Evolutionary conservation across 2,797 vertebrate genomes (phyloP).

Genomic region (Squalus acanthias): DNA sequence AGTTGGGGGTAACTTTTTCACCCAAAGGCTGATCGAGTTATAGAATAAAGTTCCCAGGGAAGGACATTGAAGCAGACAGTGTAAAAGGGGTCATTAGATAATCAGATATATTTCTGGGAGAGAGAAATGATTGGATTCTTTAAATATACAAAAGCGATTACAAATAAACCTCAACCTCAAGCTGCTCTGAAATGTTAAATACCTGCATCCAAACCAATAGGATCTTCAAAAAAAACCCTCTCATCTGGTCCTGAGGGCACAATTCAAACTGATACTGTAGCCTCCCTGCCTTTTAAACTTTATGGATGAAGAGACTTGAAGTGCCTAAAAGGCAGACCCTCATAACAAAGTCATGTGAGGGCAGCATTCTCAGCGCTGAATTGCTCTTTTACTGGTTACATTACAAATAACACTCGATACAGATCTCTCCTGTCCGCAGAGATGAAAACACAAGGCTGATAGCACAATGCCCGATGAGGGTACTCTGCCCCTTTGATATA

Average conservation of each 20-base stretch:
- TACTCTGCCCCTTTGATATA: slow-evolving; percentile 26
- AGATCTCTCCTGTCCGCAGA: not conserved
- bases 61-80: not conserved
- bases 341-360: slow-evolving; percentile 32
- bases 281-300: slow-evolving; percentile 30
- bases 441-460: slow-evolving; percentile 26
- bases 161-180: slow-evolving; percentile 8
- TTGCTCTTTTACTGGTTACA: slow-evolving; percentile 35
- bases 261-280: slow-evolving; percentile 24
- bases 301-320: slow-evolving; percentile 17
- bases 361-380: not conserved
- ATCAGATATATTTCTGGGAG: not conserved
- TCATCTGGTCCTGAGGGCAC: slow-evolving; percentile 10
- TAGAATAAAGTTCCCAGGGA: not conserved
- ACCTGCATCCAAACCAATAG: slow-evolving; percentile 10
- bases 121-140: slow-evolving; percentile 4
- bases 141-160: not conserved
- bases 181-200: not conserved
- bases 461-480: slow-evolving; percentile 18
- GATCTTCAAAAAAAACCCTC: slow-evolving; percentile 31
- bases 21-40: not conserved
- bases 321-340: slow-evolving; percentile 36
- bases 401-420: slow-evolving; percentile 30
- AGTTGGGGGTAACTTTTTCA: not conserved
- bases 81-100: slow-evolving; percentile 9